Evolutionary conservation across 2,113 vertebrate species (phyloP).

Genomic region (Ptychochromis oligacanthus): DNA sequence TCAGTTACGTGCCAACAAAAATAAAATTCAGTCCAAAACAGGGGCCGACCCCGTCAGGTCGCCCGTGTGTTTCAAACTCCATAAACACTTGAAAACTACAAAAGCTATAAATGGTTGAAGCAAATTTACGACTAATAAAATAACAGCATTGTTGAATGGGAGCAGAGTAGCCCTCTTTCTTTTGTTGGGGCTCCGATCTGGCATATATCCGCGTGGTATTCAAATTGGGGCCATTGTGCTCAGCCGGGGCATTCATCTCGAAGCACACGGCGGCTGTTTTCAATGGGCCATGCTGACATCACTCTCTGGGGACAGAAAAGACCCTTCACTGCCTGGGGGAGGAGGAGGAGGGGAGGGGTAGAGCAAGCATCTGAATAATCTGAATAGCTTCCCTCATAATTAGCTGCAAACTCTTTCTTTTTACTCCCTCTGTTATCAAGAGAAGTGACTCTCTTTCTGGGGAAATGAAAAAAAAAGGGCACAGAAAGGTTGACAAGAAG

Average conservation of each 20-base stretch:
- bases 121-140: constrained; percentile 75
- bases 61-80: constrained; percentile 55
- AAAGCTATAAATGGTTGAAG: constrained; percentile 62
- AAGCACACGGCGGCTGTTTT: constrained; percentile 73
- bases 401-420: constrained; percentile 57
- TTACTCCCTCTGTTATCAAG: constrained; percentile 12
- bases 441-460: constrained; percentile 34
- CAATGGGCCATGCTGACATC: constrained; percentile 82
- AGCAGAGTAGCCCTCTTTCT: constrained; percentile 70
- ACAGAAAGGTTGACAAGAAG: constrained; percentile 14
- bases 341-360: constrained; percentile 29
- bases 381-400: constrained; percentile 76
- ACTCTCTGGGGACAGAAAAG: constrained; percentile 79
- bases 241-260: constrained; percentile 79
- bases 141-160: constrained; percentile 68
- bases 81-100: constrained; percentile 70
- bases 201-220: constrained; percentile 80
- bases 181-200: constrained; percentile 72
- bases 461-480: constrained; percentile 5
- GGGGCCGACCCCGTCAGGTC: constrained; percentile 17
- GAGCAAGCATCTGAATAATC: constrained; percentile 80
- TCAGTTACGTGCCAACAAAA: constrained; percentile 46
- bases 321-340: constrained; percentile 74
- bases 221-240: constrained; percentile 85
- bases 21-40: constrained; percentile 24